A percentile compares a stretch with the other conserved stretches of the same genome.
phyloP scores from a whole-genome alignment of 2,113 vertebrate species.

The Equus quagga region DNA sequence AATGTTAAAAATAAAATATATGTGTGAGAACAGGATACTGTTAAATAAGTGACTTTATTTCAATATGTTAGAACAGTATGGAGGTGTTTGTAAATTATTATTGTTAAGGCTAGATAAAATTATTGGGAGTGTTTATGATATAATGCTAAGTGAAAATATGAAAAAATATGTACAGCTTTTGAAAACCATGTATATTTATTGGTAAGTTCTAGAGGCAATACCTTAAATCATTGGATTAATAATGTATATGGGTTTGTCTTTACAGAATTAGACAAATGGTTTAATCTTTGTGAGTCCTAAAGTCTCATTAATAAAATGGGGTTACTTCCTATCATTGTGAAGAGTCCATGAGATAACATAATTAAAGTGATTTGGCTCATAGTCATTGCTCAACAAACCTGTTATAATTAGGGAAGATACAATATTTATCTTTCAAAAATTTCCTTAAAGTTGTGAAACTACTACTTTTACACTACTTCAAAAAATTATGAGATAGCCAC shows the following conservation, averaged over 20 bases:
- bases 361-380: neutral
- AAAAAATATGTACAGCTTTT: neutral
- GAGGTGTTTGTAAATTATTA: constrained; percentile 21
- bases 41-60: constrained; percentile 26
- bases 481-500: neutral
- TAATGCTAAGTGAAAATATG: neutral
- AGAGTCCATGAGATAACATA: neutral
- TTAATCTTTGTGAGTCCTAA: neutral
- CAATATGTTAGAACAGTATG: neutral
- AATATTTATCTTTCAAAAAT: neutral
- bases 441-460: neutral
- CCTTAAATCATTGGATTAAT: neutral
- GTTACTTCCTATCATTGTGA: neutral
- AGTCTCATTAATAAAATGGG: neutral
- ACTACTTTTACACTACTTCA: neutral
- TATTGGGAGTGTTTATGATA: constrained; percentile 2
- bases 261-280: neutral
- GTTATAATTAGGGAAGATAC: neutral
- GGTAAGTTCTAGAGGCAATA: neutral
- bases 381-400: neutral
- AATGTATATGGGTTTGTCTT: neutral
- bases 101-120: neutral
- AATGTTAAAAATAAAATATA: neutral
- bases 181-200: neutral
- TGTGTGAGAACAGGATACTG: neutral